These are phyloP conservation scores for Anthonomus grandis DNA, from an alignment of 1,140 invertebrate species.

Conservation along the genomic window DNA sequence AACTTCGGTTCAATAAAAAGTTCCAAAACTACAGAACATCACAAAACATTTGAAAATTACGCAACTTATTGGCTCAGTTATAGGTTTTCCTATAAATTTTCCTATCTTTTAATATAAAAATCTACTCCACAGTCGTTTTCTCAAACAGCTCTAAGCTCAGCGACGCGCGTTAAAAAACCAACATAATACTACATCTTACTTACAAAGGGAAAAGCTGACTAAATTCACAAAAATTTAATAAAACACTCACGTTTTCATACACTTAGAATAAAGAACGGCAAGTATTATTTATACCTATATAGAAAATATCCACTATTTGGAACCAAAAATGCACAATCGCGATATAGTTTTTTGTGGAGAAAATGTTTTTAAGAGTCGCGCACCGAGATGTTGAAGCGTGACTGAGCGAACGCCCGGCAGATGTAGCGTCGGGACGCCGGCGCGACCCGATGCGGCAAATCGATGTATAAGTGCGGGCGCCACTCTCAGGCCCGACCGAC, in stretches of 20 bases:
- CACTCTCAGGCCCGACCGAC: background rate
- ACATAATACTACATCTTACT: too few relatives aligned
- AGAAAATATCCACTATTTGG: background rate
- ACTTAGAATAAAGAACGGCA: too few relatives aligned
- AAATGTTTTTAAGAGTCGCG: background rate
- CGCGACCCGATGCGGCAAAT: slow-evolving; percentile 24
- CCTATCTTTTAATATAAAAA: too few relatives aligned
- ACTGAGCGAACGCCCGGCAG: slow-evolving; percentile 23
- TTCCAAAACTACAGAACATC: slow-evolving; percentile 7
- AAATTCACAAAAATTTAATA: too few relatives aligned
- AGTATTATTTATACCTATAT: background rate
- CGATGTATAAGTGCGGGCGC: slow-evolving; percentile 14
- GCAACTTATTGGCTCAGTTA: too few relatives aligned
- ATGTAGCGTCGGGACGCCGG: slow-evolving; percentile 19
- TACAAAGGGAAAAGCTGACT: too few relatives aligned
- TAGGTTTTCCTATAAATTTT: too few relatives aligned
- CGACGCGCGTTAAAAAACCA: too few relatives aligned
- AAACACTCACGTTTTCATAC: too few relatives aligned
- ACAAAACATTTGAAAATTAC: background rate
- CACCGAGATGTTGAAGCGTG: slow-evolving; percentile 12
- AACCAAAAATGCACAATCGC: slow-evolving; percentile 10
- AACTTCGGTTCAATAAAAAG: slow-evolving; percentile 17
- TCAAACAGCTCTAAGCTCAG: too few relatives aligned
- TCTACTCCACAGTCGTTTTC: too few relatives aligned
- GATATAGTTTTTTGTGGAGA: background rate